A percentile compares a stretch with the other conserved stretches of the same genome.
These are phyloP conservation scores for Hipposideros larvatus DNA, from an alignment of 2,797 vertebrate genomes.

Conservation along the genomic window DNA sequence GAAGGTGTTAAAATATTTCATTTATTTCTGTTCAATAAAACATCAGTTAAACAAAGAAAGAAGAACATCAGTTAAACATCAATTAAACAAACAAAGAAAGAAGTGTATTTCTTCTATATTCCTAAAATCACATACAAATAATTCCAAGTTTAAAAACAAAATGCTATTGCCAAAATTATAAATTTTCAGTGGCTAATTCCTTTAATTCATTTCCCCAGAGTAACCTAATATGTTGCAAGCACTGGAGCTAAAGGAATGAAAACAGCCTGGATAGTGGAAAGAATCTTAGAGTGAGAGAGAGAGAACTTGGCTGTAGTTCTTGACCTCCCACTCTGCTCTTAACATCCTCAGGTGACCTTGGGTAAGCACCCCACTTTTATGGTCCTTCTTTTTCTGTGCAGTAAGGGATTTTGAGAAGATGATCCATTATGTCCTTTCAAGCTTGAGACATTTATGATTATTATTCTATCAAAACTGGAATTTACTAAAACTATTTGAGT, in stretches of 20 bases:
- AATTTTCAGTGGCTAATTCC: slow-evolving; percentile 11
- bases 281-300: not conserved
- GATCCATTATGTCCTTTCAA: not conserved
- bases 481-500: not conserved
- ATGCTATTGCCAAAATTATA: not conserved
- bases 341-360: not conserved
- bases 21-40: not conserved
- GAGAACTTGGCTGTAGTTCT: not conserved
- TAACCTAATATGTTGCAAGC: slow-evolving; percentile 9
- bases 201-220: slow-evolving; percentile 26
- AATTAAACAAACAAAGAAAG: not conserved
- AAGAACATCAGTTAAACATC: not conserved
- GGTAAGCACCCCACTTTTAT: not conserved
- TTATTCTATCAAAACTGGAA: not conserved
- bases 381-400: not conserved
- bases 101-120: not conserved
- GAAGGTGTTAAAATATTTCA: not conserved
- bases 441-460: not conserved
- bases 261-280: not conserved
- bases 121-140: not conserved
- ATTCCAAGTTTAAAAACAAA: not conserved
- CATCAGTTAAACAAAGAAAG: not conserved
- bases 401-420: not conserved
- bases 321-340: not conserved
- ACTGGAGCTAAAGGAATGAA: slow-evolving; percentile 1